Evolutionary conservation across 2,113 vertebrate species (phyloP).

Genomic region (Bubo blakistoni): DNA sequence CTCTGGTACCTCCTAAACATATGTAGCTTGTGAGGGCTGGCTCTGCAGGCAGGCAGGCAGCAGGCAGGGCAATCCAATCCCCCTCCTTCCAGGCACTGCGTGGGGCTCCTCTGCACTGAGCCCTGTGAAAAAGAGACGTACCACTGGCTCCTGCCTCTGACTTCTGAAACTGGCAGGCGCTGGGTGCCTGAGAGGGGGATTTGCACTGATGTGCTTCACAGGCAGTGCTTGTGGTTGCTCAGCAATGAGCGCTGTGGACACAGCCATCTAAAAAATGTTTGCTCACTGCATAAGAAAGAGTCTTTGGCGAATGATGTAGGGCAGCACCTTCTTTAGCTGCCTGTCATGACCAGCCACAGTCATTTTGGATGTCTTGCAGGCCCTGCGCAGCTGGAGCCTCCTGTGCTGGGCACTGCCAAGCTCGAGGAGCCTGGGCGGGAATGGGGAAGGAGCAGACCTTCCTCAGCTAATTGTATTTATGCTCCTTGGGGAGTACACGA

Average conservation of each 20-base stretch:
- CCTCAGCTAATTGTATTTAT: neutral
- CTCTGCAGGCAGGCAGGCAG: neutral
- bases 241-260: neutral
- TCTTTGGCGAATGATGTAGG: neutral
- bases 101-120: accelerated
- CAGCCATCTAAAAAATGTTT: neutral
- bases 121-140: neutral
- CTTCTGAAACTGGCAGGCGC: accelerated
- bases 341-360: neutral
- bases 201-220: neutral
- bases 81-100: neutral
- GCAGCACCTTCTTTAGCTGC: neutral
- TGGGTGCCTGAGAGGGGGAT: neutral
- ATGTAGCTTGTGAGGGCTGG: neutral
- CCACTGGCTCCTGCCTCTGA: neutral
- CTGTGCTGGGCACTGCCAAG: neutral
- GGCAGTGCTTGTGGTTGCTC: neutral
- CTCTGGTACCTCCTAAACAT: neutral
- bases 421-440: neutral
- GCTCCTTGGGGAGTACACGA: accelerated
- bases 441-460: neutral
- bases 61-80: neutral
- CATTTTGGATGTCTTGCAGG: neutral
- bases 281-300: neutral
- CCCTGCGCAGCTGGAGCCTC: accelerated